phyloP scores from a whole-genome alignment of 2,888 invertebrate species.

The Molorchus minor region DNA sequence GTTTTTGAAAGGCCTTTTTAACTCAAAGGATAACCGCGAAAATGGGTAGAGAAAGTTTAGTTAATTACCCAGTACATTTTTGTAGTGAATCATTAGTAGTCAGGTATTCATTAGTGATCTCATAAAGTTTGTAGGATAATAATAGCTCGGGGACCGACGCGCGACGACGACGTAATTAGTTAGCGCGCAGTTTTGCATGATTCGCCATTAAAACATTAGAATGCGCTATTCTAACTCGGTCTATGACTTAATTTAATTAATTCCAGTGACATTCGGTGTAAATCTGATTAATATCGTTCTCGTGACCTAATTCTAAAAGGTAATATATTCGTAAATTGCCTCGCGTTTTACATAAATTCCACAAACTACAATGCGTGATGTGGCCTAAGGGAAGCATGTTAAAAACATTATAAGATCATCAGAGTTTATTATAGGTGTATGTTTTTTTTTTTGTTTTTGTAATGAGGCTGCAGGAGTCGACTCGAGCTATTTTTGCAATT shows the following conservation, averaged over 20 bases:
- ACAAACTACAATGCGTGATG: constrained; percentile 19
- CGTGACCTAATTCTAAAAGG: constrained; percentile 39
- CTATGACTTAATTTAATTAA: constrained; percentile 35
- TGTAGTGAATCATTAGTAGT: constrained; percentile 2
- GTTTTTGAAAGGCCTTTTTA: too few species aligned
- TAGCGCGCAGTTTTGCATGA: constrained; percentile 7
- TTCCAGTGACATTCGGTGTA: constrained; percentile 34
- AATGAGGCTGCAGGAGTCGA: too few species aligned
- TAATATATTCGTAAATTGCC: constrained; percentile 32
- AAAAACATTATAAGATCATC: constrained; percentile 27
- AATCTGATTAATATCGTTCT: constrained; percentile 40
- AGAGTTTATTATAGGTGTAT: constrained; percentile 12
- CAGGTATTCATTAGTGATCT: constrained; percentile 18
- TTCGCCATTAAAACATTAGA: constrained; percentile 18
- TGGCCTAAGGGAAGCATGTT: constrained; percentile 23
- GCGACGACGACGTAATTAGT: too few species aligned
- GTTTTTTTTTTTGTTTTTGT: too few species aligned
- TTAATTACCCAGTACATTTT: not conserved
- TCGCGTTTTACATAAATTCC: constrained; percentile 25
- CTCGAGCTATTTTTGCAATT: too few species aligned
- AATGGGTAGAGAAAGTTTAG: not conserved
- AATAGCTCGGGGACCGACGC: constrained; percentile 7
- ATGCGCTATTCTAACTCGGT: constrained; percentile 8
- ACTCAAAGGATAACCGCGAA: too few species aligned
- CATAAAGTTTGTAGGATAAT: constrained; percentile 10